Evolutionary conservation across 2,797 vertebrate genomes (phyloP).

Genomic region (Threskiornis aethiopicus): DNA sequence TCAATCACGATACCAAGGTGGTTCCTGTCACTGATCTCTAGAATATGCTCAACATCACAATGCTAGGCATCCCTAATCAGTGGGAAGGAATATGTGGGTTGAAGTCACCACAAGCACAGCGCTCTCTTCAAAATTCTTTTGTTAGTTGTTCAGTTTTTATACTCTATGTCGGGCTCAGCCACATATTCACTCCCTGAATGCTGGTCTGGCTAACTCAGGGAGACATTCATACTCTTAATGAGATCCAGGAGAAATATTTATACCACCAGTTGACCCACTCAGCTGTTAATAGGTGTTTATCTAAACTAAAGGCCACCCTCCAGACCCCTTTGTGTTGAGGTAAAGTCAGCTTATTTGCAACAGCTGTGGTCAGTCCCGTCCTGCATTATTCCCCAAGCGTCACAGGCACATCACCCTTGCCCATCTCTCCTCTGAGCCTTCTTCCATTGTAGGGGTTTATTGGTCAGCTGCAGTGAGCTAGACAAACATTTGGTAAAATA

Average conservation of each 20-base stretch:
- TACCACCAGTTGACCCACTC: too few relatives aligned
- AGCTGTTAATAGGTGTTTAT: neutral
- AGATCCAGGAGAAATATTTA: neutral
- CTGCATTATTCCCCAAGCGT: neutral
- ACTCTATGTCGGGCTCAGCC: neutral
- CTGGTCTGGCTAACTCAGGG: neutral
- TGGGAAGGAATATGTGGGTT: neutral
- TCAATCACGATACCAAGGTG: neutral
- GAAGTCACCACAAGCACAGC: neutral
- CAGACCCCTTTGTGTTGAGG: neutral
- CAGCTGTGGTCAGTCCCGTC: too few relatives aligned
- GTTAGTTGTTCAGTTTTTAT: neutral
- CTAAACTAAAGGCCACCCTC: neutral
- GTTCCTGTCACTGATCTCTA: neutral
- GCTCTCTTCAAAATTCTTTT: neutral
- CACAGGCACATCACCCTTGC: neutral
- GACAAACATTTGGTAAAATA: neutral
- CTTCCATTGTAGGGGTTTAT: neutral
- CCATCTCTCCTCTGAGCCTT: neutral
- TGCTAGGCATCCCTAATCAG: accelerated
- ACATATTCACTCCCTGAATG: neutral
- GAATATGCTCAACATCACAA: neutral
- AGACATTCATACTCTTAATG: neutral
- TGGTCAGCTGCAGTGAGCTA: neutral
- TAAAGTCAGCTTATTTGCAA: neutral